Evolutionary conservation across 2,113 vertebrate species (phyloP).

Genomic region (Rhea pennata): DNA sequence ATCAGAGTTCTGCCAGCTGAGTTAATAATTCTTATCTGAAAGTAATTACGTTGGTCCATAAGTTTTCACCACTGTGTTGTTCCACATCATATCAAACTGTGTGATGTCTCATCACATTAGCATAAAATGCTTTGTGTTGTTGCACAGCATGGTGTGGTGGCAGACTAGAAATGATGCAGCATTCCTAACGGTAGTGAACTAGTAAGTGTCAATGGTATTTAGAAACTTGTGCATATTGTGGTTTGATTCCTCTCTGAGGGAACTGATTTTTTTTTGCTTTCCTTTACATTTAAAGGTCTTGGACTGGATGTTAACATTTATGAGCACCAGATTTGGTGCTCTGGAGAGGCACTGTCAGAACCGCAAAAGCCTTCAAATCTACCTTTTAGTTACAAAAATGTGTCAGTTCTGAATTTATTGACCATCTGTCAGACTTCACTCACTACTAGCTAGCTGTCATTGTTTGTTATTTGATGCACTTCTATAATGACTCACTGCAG

Average conservation of each 20-base stretch:
- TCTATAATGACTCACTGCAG: slow-evolving; percentile 74
- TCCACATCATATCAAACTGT: slow-evolving; percentile 56
- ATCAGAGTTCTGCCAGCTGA: slow-evolving; percentile 56
- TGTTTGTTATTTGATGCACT: slow-evolving; percentile 76
- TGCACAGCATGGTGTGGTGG: slow-evolving; percentile 33
- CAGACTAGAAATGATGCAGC: slow-evolving; percentile 35
- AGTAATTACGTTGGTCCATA: slow-evolving; percentile 47
- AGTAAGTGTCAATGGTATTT: slow-evolving; percentile 9
- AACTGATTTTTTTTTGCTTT: slow-evolving; percentile 15
- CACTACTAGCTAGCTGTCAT: slow-evolving; percentile 72
- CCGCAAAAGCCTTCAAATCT: slow-evolving; percentile 55
- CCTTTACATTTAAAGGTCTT: slow-evolving; percentile 51
- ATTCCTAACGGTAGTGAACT: slow-evolving; percentile 27
- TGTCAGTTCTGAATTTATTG: slow-evolving; percentile 74
- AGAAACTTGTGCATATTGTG: slow-evolving; percentile 9
- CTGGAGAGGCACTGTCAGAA: slow-evolving; percentile 9
- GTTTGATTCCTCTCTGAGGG: slow-evolving; percentile 2
- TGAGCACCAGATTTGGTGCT: slow-evolving; percentile 48
- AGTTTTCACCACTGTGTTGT: slow-evolving; percentile 58
- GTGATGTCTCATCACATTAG: slow-evolving; percentile 55
- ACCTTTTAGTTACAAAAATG: slow-evolving; percentile 71
- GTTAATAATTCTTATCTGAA: slow-evolving; percentile 64
- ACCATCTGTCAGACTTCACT: slow-evolving; percentile 79
- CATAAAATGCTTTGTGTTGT: slow-evolving; percentile 29
- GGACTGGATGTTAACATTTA: slow-evolving; percentile 57